Conservation (phyloP, 2,888 invertebrate species). For the Agelastica alni region DNA sequence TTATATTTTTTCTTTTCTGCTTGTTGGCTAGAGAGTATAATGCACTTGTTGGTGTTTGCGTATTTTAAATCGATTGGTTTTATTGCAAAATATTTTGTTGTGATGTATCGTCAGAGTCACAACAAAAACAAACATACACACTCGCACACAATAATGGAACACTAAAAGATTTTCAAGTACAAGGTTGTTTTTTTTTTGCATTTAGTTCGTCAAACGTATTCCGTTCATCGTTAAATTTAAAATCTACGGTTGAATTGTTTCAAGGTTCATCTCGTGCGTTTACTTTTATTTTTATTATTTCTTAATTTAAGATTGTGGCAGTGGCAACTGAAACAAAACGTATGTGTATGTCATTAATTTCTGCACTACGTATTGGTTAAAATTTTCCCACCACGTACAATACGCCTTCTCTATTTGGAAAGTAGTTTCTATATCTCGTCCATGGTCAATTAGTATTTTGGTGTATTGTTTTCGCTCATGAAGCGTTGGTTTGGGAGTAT, state of each 20-base stretch:
- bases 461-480: too few species aligned
- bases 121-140: neutral
- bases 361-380: too few species aligned
- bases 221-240: neutral
- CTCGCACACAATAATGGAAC: neutral
- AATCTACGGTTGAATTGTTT: neutral
- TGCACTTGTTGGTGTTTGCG: neutral
- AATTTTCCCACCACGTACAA: too few species aligned
- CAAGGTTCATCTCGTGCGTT: neutral
- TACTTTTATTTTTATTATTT: constrained; percentile 2
- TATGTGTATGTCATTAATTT: too few species aligned
- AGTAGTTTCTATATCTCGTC: too few species aligned
- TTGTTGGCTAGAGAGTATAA: neutral
- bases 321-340: too few species aligned
- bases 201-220: neutral
- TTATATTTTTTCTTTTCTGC: neutral
- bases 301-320: too few species aligned
- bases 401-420: too few species aligned
- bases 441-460: too few species aligned
- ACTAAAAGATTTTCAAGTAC: neutral
- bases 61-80: neutral
- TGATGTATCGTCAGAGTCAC: neutral
- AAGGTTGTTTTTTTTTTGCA: neutral
- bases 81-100: neutral
- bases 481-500: too few species aligned